Evolutionary conservation across 2,797 vertebrate species (phyloP), one percentile per base, ranked within the genome.

Genomic region (Trichosurus vulpecula): DNA sequence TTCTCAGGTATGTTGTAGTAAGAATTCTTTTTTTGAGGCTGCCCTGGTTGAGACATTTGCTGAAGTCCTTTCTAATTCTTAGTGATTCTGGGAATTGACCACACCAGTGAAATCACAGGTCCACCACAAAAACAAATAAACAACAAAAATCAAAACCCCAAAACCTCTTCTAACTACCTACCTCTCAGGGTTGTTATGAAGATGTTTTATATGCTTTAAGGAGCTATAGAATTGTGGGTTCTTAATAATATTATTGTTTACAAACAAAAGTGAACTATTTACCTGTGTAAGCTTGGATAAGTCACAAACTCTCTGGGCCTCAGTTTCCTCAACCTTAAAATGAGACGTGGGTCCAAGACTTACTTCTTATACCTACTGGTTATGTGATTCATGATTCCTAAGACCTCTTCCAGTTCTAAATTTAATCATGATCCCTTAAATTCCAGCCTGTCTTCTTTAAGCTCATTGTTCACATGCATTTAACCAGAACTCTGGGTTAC

Each of bases 391-490:
- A 81, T 81, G 12, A 87, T 87, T 87, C 41, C 25, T 27, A 87
- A 87, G 74, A 47, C 25, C 9, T 51, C 74, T 87, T 87, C 22
- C n/a, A 87, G 2, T 47, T 47, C 2, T 51, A 51, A 47, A 87
- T 51, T 87, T 51, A 87, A 51, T 31, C 55, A 22, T 3, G 51
- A 47, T 56, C 29, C 57, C 74, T 92, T 87, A 87, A 56, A 93
- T 54, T 94, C 55, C 52, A 6, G 92, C 53, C 47, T 51, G 27
- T 53, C 54, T 92, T 52, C 89, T 57, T 92, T 92, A 93, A 94
- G 30, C 57, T 89, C 57, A 51, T 94, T 91, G 96, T 87, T 90
- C 3, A 66, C n/a, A 93, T 8, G 27, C 95, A 94, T 91, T 89
- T 89, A 89, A 89, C 13, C 54, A 94, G 91, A 93, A 66, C 74